These are phyloP conservation scores for Girardinus metallicus DNA, from an alignment of 2,797 vertebrate genomes.

Conservation along the genomic window DNA sequence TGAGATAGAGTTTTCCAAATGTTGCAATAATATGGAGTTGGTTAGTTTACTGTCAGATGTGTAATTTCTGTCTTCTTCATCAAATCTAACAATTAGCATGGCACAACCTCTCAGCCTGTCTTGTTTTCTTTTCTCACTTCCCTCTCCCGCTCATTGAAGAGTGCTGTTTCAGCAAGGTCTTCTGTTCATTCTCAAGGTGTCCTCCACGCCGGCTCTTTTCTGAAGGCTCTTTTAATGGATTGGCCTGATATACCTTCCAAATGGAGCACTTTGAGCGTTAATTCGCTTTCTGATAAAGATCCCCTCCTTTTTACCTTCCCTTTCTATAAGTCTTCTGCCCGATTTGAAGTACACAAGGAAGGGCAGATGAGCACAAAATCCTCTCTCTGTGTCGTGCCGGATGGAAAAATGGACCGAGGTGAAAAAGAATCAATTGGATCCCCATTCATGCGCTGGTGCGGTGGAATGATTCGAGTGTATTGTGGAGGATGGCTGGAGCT, in stretches of 20 bases:
- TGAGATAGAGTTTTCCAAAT: not conserved
- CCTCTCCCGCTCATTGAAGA: constrained; percentile 82
- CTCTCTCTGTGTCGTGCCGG: constrained; percentile 81
- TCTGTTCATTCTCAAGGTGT: constrained; percentile 99
- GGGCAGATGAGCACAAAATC: constrained; percentile 98
- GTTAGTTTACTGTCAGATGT: constrained; percentile 22
- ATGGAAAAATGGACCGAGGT: constrained; percentile 77
- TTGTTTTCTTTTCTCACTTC: constrained; percentile 35
- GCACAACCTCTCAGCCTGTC: constrained; percentile 31
- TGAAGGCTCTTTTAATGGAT: constrained; percentile 98
- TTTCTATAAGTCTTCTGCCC: constrained; percentile 97
- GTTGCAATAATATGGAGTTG: constrained; percentile 18
- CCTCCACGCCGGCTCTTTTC: constrained; percentile 93
- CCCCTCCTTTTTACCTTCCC: constrained; percentile 83
- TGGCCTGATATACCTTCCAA: constrained; percentile 99
- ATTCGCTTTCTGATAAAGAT: constrained; percentile 99
- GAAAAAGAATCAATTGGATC: constrained; percentile 98
- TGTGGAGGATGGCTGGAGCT: constrained; percentile 90
- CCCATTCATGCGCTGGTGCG: constrained; percentile 96
- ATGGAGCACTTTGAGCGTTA: constrained; percentile 99
- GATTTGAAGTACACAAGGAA: constrained; percentile 99
- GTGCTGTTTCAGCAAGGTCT: constrained; percentile 99
- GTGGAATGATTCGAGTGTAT: constrained; percentile 83
- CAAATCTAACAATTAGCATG: constrained; percentile 85
- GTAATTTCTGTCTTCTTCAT: constrained; percentile 51